These are phyloP conservation scores for Smithornis capensis DNA, from an alignment of 2,113 vertebrate species.

Conservation along the genomic window DNA sequence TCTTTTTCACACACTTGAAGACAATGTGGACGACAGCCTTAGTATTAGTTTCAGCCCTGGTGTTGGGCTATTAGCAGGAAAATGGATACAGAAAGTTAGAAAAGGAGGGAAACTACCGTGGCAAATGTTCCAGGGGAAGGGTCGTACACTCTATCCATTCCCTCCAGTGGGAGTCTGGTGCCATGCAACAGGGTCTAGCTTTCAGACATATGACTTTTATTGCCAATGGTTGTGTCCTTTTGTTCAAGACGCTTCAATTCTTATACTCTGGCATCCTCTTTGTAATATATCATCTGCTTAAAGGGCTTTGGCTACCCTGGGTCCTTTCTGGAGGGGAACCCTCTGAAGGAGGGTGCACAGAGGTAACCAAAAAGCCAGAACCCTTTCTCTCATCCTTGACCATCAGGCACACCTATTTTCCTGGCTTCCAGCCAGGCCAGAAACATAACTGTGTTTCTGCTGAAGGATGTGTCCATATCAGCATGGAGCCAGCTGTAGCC, in stretches of 20 bases:
- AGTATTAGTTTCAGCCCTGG: background rate
- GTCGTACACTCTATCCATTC: too few species aligned
- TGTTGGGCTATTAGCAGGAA: background rate
- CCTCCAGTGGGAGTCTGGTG: background rate
- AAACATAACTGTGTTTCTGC: background rate
- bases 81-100: background rate
- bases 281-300: background rate
- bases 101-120: background rate
- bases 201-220: background rate
- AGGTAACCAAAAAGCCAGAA: background rate
- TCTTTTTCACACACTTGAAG: background rate
- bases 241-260: background rate
- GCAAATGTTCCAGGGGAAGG: background rate
- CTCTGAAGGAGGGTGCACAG: background rate
- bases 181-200: background rate
- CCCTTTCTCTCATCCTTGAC: background rate
- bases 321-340: background rate
- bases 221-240: background rate
- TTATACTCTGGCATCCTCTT: background rate
- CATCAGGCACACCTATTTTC: background rate
- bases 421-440: background rate
- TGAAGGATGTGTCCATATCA: background rate
- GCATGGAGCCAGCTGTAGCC: background rate
- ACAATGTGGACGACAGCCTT: background rate
- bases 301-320: background rate